phyloP scores from a whole-genome alignment of 2,113 vertebrate species.

The Oncorhynchus nerka region DNA sequence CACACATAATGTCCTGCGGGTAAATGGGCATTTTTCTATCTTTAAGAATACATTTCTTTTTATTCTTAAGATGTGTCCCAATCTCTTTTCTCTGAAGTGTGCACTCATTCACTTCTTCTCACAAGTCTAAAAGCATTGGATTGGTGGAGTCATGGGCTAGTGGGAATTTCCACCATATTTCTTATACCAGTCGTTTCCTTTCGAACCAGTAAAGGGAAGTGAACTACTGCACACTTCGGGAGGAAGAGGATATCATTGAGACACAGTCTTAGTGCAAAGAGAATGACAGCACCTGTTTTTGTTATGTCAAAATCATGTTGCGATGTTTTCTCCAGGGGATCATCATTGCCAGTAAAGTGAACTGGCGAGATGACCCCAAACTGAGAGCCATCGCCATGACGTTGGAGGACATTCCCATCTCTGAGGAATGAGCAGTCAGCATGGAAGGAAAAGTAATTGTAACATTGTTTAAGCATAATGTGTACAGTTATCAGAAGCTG shows the following conservation, averaged over 20 bases:
- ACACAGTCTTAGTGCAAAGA: too few relatives aligned
- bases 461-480: not conserved
- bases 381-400: conserved; percentile 69
- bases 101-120: not conserved
- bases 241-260: too few relatives aligned
- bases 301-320: not conserved
- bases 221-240: too few relatives aligned
- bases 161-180: too few relatives aligned
- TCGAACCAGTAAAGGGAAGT: too few relatives aligned
- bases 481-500: conserved; percentile 2
- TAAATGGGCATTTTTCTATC: conserved; percentile 24
- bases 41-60: not conserved
- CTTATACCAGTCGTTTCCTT: too few relatives aligned
- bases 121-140: too few relatives aligned
- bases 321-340: conserved; percentile 61
- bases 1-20: conserved; percentile 74
- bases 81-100: not conserved
- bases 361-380: conserved; percentile 75
- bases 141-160: too few relatives aligned
- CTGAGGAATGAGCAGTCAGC: conserved; percentile 35
- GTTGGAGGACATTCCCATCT: conserved; percentile 66
- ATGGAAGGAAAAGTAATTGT: too few relatives aligned
- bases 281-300: too few relatives aligned
- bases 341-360: conserved; percentile 71
- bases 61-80: not conserved